Conservation (phyloP, 2,113 vertebrate species). For the Colinus virginianus region DNA sequence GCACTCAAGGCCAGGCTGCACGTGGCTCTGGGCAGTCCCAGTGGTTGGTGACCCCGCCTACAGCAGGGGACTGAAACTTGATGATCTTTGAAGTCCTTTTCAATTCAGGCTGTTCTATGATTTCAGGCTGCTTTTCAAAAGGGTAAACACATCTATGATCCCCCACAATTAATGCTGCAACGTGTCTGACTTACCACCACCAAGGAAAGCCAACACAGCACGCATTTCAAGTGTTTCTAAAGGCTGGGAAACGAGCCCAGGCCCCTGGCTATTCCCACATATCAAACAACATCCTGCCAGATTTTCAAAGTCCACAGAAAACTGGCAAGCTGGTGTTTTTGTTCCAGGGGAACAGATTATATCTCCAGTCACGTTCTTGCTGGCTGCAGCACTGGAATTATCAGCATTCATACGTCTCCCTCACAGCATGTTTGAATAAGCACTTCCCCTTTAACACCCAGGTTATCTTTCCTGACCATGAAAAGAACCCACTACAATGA, state of each 20-base stretch:
- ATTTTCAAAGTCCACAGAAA: neutral
- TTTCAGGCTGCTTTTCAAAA: neutral
- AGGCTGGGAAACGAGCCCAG: neutral
- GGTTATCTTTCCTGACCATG: neutral
- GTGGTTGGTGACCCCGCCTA: too few species aligned
- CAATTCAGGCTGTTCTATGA: neutral
- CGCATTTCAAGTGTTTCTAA: neutral
- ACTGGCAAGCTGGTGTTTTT: neutral
- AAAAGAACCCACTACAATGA: neutral
- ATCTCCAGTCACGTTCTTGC: neutral
- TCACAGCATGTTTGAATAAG: neutral
- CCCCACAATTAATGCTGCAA: neutral
- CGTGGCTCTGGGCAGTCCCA: too few species aligned
- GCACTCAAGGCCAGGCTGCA: too few species aligned
- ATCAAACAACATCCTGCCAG: neutral
- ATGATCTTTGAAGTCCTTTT: too few species aligned
- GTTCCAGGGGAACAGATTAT: neutral
- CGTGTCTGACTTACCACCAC: neutral
- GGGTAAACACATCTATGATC: neutral
- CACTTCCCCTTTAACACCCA: neutral
- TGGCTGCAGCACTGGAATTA: neutral
- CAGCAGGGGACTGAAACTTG: too few species aligned
- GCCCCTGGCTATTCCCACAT: neutral
- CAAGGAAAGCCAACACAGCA: accelerated
- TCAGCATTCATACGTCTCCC: neutral